A percentile compares a stretch with the other conserved stretches of the same genome.
phyloP scores from a whole-genome alignment of 1,140 invertebrate species.

The Adoxophyes honmai region DNA sequence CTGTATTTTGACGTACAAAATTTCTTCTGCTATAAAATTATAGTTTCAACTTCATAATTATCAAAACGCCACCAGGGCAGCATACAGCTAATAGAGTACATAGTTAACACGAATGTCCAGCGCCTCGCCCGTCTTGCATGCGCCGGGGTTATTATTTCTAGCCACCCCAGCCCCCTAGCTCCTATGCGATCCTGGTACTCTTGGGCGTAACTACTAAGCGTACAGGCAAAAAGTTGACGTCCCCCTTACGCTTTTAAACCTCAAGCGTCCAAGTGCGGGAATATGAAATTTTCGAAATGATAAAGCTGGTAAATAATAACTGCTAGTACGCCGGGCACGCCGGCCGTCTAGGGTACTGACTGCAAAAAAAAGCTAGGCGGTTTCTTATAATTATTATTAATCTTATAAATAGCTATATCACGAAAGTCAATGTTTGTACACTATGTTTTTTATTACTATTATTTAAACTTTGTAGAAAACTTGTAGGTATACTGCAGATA shows the following conservation, averaged over 20 bases:
- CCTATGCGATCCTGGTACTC: constrained; percentile 50
- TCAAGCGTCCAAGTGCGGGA: constrained; percentile 75
- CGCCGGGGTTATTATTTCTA: constrained; percentile 69
- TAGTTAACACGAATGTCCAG: constrained; percentile 22
- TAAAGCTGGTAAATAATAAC: constrained; percentile 77
- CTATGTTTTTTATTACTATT: too few species aligned
- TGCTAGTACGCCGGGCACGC: constrained; percentile 68
- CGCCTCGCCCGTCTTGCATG: constrained; percentile 43
- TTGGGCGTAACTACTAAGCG: constrained; percentile 54
- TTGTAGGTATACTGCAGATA: too few species aligned
- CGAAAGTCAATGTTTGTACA: too few species aligned
- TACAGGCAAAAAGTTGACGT: constrained; percentile 60
- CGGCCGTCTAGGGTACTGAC: constrained; percentile 57
- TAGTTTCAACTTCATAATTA: too few species aligned
- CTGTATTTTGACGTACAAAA: too few species aligned
- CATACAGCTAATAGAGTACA: neutral
- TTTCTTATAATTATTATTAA: constrained; percentile 1
- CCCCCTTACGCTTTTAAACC: constrained; percentile 72
- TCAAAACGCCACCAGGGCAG: neutral
- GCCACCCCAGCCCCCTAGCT: constrained; percentile 37
- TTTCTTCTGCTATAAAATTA: too few species aligned
- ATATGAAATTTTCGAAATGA: constrained; percentile 77
- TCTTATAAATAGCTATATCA: too few species aligned
- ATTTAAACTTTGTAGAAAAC: too few species aligned
- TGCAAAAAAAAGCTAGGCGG: constrained; percentile 37